phyloP scores from a whole-genome alignment of 2,888 invertebrate species.

The Crocallis elinguaria region DNA sequence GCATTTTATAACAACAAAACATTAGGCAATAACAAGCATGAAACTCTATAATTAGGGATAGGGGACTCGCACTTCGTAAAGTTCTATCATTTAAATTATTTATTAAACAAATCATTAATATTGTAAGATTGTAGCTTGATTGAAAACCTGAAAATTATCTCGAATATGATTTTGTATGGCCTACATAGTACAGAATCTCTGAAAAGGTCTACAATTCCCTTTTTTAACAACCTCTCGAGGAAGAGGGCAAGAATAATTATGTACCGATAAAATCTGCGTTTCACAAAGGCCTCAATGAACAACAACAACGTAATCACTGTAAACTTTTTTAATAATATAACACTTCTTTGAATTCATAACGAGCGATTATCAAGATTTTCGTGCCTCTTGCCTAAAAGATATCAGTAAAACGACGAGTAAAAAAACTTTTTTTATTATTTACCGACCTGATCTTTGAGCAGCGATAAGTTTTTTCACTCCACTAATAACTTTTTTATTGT shows the following conservation, averaged over 20 bases:
- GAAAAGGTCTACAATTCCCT: not conserved
- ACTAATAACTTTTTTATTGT: not conserved
- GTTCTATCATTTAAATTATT: too few relatives aligned
- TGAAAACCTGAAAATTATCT: too few relatives aligned
- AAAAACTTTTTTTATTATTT: not conserved
- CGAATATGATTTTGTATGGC: too few relatives aligned
- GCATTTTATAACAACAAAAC: too few relatives aligned
- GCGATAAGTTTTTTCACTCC: not conserved
- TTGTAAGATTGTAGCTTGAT: too few relatives aligned
- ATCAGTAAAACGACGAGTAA: not conserved
- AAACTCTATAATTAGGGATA: too few relatives aligned
- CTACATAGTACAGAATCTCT: too few relatives aligned
- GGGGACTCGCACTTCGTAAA: too few relatives aligned
- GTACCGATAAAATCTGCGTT: constrained; percentile 9
- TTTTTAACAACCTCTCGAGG: not conserved
- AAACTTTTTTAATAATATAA: constrained; percentile 13
- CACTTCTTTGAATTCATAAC: constrained; percentile 16
- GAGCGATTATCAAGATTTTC: constrained; percentile 13
- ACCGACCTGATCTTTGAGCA: not conserved
- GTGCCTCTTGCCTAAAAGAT: not conserved
- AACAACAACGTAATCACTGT: not conserved
- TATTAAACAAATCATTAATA: too few relatives aligned
- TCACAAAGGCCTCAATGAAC: not conserved
- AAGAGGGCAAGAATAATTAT: not conserved
- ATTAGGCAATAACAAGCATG: too few relatives aligned